phyloP scores from a whole-genome alignment of 1,140 invertebrate species.

The Araneus ventricosus region DNA sequence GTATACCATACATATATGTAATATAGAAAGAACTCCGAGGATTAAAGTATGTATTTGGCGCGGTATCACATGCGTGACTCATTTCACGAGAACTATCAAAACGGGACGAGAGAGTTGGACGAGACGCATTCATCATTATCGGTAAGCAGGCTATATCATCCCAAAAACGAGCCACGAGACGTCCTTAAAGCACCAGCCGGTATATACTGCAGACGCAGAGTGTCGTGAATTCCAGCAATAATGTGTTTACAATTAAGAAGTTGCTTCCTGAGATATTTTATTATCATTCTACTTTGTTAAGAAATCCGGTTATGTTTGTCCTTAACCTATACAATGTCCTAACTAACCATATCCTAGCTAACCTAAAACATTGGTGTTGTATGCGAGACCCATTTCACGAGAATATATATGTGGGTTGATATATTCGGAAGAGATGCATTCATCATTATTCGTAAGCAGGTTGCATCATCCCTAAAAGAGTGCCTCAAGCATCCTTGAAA shows the following conservation, averaged over 20 bases:
- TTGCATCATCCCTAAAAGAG: no score
- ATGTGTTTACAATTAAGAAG: neutral
- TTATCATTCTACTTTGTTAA: no score
- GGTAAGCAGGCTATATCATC: neutral
- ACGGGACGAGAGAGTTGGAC: neutral
- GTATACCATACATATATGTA: slow-evolving; percentile 44
- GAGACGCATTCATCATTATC: neutral
- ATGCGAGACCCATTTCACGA: no score
- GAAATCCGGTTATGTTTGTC: no score
- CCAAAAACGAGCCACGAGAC: no score
- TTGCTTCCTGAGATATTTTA: neutral
- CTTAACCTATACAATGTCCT: no score
- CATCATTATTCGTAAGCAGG: no score
- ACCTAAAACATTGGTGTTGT: no score
- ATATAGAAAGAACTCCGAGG: slow-evolving; percentile 37
- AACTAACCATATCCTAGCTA: no score
- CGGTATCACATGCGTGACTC: slow-evolving; percentile 57
- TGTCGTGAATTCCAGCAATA: neutral
- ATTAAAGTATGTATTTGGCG: slow-evolving; percentile 34
- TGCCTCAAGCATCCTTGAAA: no score
- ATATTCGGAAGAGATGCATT: no score
- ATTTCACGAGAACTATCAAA: slow-evolving; percentile 37
- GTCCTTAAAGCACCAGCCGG: neutral
- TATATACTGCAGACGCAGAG: neutral
- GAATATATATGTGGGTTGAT: no score